Conservation (phyloP, 2,888 invertebrate species). For the Pseudococcus viburni region DNA sequence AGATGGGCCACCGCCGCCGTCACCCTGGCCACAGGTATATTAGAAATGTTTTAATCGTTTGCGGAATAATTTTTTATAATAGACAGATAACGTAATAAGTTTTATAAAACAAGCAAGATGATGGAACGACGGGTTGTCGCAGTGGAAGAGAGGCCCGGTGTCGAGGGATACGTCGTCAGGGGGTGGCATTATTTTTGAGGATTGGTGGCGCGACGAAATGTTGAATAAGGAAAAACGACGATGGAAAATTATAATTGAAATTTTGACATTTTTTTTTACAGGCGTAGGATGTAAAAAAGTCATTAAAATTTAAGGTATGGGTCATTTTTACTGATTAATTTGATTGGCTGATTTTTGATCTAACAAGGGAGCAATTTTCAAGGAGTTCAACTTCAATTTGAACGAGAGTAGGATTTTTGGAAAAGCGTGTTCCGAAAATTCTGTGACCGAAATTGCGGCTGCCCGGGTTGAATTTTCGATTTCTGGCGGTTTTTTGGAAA, state of each 20-base stretch:
- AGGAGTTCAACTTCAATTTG: no score
- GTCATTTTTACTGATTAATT: no score
- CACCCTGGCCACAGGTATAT: background rate
- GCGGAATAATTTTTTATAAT: conserved; percentile 38
- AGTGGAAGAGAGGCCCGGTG: background rate
- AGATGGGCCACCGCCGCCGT: background rate
- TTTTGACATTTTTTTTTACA: background rate
- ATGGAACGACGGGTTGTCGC: background rate
- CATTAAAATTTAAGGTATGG: no score
- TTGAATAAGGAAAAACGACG: background rate
- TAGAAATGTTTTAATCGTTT: conserved; percentile 20
- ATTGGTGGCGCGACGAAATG: background rate
- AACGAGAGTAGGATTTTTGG: no score
- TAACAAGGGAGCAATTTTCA: no score
- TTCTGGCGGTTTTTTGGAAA: no score
- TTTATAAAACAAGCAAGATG: conserved; percentile 10
- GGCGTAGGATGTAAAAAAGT: no score
- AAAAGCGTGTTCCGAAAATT: no score
- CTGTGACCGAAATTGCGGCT: no score
- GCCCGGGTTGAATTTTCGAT: no score
- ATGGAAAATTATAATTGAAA: background rate
- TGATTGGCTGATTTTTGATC: no score
- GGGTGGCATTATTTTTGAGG: background rate
- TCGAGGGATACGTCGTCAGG: background rate
- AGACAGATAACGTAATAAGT: background rate